phyloP scores from a whole-genome alignment of 2,113 vertebrate species.

The Prinia subflava region DNA sequence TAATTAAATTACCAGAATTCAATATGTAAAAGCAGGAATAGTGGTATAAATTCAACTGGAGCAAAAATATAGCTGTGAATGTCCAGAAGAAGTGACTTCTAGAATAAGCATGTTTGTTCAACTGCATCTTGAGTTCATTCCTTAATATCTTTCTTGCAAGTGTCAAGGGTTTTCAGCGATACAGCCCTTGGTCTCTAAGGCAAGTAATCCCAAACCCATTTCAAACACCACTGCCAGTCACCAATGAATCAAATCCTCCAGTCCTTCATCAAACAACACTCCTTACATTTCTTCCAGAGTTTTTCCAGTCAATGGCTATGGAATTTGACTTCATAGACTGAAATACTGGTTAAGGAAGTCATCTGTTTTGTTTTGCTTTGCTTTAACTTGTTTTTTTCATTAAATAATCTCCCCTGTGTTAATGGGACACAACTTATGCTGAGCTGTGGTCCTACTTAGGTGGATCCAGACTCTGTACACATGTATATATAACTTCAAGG shows the following conservation, averaged over 20 bases:
- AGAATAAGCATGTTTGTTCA: background rate
- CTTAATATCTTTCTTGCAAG: background rate
- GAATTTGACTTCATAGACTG: background rate
- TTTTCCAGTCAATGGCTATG: background rate
- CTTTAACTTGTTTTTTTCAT: background rate
- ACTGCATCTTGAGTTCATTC: background rate
- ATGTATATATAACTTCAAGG: background rate
- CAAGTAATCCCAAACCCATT: background rate
- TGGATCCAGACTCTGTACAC: background rate
- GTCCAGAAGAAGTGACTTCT: background rate
- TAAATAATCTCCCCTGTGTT: background rate
- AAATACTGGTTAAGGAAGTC: background rate
- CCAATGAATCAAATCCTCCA: background rate
- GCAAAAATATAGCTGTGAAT: background rate
- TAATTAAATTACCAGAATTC: background rate
- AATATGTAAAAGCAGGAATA: background rate
- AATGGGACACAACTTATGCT: rapidly evolving
- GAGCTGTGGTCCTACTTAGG: background rate
- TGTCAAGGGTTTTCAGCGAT: background rate
- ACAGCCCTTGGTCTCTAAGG: background rate
- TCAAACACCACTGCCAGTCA: background rate
- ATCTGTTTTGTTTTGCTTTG: background rate
- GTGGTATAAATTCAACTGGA: background rate
- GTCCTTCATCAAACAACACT: background rate
- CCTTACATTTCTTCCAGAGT: background rate